Evolutionary conservation across 2,113 vertebrate species (phyloP).

Genomic region (Emydocephalus ijimae): DNA sequence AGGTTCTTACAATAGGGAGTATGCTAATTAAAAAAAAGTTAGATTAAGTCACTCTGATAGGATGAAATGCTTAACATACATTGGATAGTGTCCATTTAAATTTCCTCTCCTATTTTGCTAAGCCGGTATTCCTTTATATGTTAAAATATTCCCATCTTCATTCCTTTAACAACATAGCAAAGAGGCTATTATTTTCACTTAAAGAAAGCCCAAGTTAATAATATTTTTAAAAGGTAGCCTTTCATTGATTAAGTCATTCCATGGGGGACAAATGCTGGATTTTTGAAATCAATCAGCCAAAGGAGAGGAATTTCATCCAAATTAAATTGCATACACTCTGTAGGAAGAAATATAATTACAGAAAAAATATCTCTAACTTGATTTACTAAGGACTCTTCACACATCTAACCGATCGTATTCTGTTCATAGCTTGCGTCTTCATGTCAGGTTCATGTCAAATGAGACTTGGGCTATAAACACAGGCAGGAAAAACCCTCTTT

Average conservation of each 20-base stretch:
- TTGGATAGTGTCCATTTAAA: neutral
- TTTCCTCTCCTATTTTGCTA: neutral
- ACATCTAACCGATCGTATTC: conserved; percentile 4
- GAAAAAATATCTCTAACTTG: neutral
- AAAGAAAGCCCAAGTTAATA: neutral
- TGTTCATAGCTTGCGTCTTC: conserved; percentile 28
- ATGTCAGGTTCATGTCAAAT: conserved; percentile 14
- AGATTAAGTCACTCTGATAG: neutral
- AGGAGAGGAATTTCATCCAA: neutral
- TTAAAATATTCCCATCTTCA: neutral
- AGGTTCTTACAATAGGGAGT: conserved; percentile 15
- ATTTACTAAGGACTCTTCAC: neutral
- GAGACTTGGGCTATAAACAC: conserved; percentile 1
- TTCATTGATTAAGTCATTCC: neutral
- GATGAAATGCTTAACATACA: neutral
- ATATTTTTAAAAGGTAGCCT: conserved; percentile 12
- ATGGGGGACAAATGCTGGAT: neutral
- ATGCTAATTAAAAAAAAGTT: neutral
- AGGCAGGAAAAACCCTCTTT: neutral
- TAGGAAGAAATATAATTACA: conserved; percentile 18
- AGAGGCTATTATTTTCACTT: neutral
- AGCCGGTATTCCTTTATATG: neutral
- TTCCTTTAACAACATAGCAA: neutral
- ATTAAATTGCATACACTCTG: conserved; percentile 5
- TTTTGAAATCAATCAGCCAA: neutral